A percentile compares a stretch with the other conserved stretches of the same genome.
phyloP scores from a whole-genome alignment of 2,888 invertebrate species.

The Stenichneumon culpator region DNA sequence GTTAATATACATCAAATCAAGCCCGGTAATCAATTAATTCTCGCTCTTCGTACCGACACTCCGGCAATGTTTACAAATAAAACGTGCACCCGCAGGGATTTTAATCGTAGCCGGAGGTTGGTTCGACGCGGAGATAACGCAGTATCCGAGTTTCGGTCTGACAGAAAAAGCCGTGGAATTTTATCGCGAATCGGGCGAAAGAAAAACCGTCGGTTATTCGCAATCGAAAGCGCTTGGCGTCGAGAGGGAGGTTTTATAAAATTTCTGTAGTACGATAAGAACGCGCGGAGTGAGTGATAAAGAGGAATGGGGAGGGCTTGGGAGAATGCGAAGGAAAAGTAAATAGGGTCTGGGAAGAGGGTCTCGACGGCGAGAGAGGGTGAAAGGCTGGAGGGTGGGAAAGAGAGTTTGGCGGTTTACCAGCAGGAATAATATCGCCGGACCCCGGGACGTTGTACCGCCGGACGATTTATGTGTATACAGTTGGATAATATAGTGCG shows the following conservation, averaged over 20 bases:
- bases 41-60: too few relatives aligned
- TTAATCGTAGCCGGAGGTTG: too few relatives aligned
- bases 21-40: too few relatives aligned
- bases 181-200: constrained; percentile 48
- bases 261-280: constrained; percentile 40
- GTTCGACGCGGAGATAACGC: too few relatives aligned
- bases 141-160: too few relatives aligned
- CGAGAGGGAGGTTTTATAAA: constrained; percentile 60
- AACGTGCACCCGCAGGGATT: too few relatives aligned
- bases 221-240: constrained; percentile 59
- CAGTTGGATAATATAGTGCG: background rate
- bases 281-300: constrained; percentile 44
- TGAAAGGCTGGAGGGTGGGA: constrained; percentile 29
- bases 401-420: constrained; percentile 59
- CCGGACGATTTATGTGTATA: background rate
- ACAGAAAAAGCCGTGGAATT: constrained; percentile 28
- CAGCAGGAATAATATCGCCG: constrained; percentile 55
- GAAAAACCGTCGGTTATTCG: constrained; percentile 53
- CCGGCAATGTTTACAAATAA: too few relatives aligned
- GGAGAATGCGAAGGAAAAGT: constrained; percentile 8
- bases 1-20: too few relatives aligned
- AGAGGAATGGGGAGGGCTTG: constrained; percentile 25
- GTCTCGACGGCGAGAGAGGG: background rate
- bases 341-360: constrained; percentile 23
- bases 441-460: constrained; percentile 13